Base-by-base conservation (phyloP, 2,797 vertebrate species). In the Cuniculus paca region DNA sequence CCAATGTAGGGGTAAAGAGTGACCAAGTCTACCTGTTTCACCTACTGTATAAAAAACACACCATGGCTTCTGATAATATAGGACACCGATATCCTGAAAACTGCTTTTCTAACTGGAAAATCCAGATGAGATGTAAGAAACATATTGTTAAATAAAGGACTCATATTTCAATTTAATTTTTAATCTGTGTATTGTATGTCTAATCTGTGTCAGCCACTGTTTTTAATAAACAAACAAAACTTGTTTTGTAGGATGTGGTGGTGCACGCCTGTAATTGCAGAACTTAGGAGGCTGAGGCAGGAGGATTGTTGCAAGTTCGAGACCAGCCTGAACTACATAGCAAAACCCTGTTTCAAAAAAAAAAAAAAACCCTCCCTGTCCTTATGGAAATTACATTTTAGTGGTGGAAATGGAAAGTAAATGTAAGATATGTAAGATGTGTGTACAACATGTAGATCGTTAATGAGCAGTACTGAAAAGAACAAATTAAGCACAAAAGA, bases 111-210 rank as follows among this genome's bases (percentile, higher is more conserved):
- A n/a, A 24, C 50, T 52, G 39, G 54, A 92, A 82, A 82, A 82
- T 5, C 31, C 19, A n/a, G 50, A 10, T 80, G 36, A 56, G n/a
- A 42, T 52, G 2, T 17, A 89, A 70, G 9, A 92, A 68, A 61
- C 9, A 11, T 16, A 60, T 4, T 78, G 74, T 42, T 22, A 89
- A 75, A 77, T 63, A 24, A 50, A 63, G 22, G 54, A 34, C 39
- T 58, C 10, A 20, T n/a, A 72, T 91, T 74, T 88, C 42, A 22
- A 14, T 88, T 70, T 82, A 86, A 39, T 90, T 93, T 95, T 79
- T 65, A 8, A 88, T 16, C 2, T 65, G 22, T 50, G 5, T 36
- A 31, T 80, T 70, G 2, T 63, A 4, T 45, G 7, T 31, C 72
- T 89, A 2, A 56, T 79, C 83, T 45, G 36, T 63, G 50, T 26